phyloP scores from a whole-genome alignment of 2,113 vertebrate genomes.

The human region GRCh38 chr18:6263501-6264000 shows the following conservation, averaged over 20 bases:
- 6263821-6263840: background rate
- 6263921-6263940: background rate
- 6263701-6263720: background rate
- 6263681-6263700: background rate
- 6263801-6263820: background rate
- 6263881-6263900: background rate
- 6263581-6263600: background rate
- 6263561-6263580: background rate
- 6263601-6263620: background rate
- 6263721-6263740: background rate
- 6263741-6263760: background rate
- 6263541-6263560: background rate
- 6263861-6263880: background rate
- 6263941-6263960: constrained; percentile 68
- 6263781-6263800: background rate
- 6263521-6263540: background rate
- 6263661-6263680: background rate
- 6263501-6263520: background rate
- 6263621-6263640: background rate
- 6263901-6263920: background rate
- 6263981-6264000: constrained; percentile 46
- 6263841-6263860: background rate
- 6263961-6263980: background rate
- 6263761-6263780: rapidly evolving
- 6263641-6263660: background rate